These are phyloP conservation scores for Clarias gariepinus DNA, from an alignment of 2,113 vertebrate genomes.

Conservation along the genomic window DNA sequence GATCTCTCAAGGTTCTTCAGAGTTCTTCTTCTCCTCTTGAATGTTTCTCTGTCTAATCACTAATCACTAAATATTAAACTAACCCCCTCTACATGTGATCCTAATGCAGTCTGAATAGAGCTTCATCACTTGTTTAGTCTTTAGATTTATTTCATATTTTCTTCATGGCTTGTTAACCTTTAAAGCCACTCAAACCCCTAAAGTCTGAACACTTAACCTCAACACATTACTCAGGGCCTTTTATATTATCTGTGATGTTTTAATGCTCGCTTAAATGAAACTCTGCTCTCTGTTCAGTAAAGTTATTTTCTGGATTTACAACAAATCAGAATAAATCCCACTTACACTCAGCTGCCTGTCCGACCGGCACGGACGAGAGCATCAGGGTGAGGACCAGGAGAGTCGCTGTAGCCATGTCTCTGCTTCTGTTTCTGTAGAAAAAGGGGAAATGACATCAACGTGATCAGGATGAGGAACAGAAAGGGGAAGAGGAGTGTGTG, in stretches of 20 bases:
- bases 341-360: neutral
- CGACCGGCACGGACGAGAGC: neutral
- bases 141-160: neutral
- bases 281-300: neutral
- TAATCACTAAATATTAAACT: neutral
- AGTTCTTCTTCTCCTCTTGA: neutral
- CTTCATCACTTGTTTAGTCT: neutral
- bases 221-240: neutral
- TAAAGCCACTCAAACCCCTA: neutral
- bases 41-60: neutral
- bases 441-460: neutral
- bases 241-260: neutral
- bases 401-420: constrained; percentile 26
- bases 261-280: neutral
- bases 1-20: neutral
- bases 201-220: neutral
- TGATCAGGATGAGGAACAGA: neutral
- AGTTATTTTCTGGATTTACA: neutral
- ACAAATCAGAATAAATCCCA: neutral
- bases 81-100: neutral
- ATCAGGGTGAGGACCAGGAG: neutral
- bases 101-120: neutral
- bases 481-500: neutral
- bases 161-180: neutral
- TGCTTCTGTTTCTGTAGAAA: neutral